These are phyloP conservation scores for Scalopus aquaticus DNA, from an alignment of 2,113 vertebrate genomes.

Conservation along the genomic window DNA sequence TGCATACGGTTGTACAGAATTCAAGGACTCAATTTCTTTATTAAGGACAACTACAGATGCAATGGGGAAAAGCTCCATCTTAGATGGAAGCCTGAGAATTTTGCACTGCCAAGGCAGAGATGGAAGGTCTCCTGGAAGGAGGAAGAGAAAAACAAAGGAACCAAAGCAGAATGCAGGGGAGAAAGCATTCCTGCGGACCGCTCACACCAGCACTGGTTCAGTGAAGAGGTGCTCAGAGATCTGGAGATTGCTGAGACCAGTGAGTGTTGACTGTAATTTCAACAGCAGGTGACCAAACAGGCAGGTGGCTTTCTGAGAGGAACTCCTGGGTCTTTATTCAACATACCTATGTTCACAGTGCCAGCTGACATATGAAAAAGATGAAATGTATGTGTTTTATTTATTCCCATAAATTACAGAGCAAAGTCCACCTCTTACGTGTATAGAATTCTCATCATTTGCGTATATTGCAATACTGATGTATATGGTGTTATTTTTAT, in stretches of 20 bases:
- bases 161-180: background rate
- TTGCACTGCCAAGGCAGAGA: background rate
- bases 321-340: background rate
- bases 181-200: background rate
- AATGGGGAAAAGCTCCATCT: background rate
- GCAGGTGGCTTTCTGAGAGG: slow-evolving; percentile 29
- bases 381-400: background rate
- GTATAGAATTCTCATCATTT: background rate
- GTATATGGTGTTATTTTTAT: background rate
- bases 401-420: slow-evolving; percentile 36
- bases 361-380: slow-evolving; percentile 43
- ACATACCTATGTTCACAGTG: slow-evolving; percentile 35
- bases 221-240: background rate
- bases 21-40: slow-evolving; percentile 11
- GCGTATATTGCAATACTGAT: background rate
- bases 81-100: background rate
- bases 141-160: background rate
- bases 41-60: background rate
- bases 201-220: background rate
- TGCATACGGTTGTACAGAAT: background rate
- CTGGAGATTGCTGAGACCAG: background rate
- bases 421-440: background rate
- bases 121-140: background rate
- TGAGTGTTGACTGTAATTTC: background rate
- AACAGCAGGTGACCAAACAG: background rate